Evolutionary conservation across 2,888 invertebrate species (phyloP).

Genomic region (Eilema depressum): DNA sequence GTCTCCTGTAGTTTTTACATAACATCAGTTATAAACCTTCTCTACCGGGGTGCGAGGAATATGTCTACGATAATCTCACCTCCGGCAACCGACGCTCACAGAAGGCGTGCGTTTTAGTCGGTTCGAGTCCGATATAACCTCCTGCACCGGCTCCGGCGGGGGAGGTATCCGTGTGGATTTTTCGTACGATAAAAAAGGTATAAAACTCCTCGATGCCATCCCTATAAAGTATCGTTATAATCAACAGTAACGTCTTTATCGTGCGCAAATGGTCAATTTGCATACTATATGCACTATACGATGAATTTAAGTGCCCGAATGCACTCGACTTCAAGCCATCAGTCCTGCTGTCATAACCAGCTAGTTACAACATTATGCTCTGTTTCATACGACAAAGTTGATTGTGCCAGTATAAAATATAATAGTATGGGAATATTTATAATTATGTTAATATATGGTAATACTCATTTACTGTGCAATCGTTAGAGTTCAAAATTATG

Average conservation of each 20-base stretch:
- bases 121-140: no score
- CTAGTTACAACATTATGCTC: conserved; percentile 37
- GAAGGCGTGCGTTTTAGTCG: no score
- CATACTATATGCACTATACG: conserved; percentile 54
- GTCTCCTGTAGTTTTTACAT: no score
- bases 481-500: background rate
- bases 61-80: no score
- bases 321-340: conserved; percentile 11
- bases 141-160: no score
- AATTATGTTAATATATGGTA: background rate
- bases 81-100: no score
- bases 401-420: conserved; percentile 5
- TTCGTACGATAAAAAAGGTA: no score
- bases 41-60: no score
- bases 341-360: conserved; percentile 27
- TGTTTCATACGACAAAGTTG: conserved; percentile 20
- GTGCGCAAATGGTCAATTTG: conserved; percentile 60
- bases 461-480: conserved; percentile 4
- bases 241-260: conserved; percentile 57
- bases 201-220: conserved; percentile 23
- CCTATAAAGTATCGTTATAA: conserved; percentile 29
- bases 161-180: no score
- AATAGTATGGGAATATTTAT: background rate
- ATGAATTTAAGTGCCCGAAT: conserved; percentile 24
- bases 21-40: background rate